Evolutionary conservation across 2,888 invertebrate genomes (phyloP), one percentile per base, ranked within the genome.

Genomic region (Synergus umbraculus): DNA sequence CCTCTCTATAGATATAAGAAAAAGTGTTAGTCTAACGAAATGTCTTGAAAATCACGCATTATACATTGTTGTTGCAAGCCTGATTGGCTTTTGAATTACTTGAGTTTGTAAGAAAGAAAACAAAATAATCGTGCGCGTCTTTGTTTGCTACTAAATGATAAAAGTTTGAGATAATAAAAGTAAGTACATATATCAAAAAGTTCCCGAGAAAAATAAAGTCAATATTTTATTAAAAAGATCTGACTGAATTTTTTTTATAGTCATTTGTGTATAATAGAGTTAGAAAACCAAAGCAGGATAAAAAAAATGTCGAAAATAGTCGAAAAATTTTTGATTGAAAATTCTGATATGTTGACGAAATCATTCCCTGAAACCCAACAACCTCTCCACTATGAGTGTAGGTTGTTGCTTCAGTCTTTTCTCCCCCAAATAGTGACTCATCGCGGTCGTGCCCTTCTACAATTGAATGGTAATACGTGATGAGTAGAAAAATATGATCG

Each of bases 391-490:
- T 67, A 44, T 10, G 15, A 73, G 73, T n/a, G n/a, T 37, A 49
- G 37, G 49, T 54, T 49, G 49, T 73, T 73, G 54, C 49, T 54
- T 73, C 29, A 41, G 73, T 73, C 54, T 73, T 73, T 73, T 54
- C 37, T 54, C 73, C 29, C 73, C 73, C 15, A 15, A 41, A 44
- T 29, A 73, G 54, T 54, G 73, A 73, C 15, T 73, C 73, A 73
- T 73, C 49, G n/a, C 22, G 4, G 73, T n/a, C 8, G 46, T 73
- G 46, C 54, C 73, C 73, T 49, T 54, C 73, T 37, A 49, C 54
- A 37, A 54, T 41, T 73, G 73, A 54, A 54, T 73, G 29, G 37
- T 73, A 73, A 73, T 73, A 54, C 37, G 73, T 73, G 54, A 49
- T 73, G 46, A 73, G 49, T 49, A 49, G 60, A 54, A 54, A 73